Evolutionary conservation across 1,140 invertebrate genomes (phyloP), one percentile per base, ranked within the genome.

Genomic region (Drosophila dunni): DNA sequence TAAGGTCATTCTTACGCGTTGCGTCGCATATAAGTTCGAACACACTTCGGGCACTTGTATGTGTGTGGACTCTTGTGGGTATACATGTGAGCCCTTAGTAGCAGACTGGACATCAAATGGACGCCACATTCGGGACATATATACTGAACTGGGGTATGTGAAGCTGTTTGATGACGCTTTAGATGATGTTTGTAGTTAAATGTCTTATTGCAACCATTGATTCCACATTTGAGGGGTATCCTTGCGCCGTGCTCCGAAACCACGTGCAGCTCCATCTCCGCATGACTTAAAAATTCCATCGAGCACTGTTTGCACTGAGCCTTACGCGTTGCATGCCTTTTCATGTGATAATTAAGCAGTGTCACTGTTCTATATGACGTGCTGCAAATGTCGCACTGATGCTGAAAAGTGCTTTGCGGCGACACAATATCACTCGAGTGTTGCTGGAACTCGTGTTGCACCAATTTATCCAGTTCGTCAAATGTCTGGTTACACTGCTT

Each of bases 141-240:
- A 40, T 76, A 71, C 2, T 61, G 77, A 1, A 67, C 53, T 11
- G 56, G 61, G 10, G 66, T 45, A 53, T 91, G 90, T 0, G 72
- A 61, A 0, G 79, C 74, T 17, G 86, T 91, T 53, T 81, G 79
- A 74, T 91, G 90, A 1, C 90, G 68, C 24, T 86, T 78, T 34
- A 91, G 36, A 46, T 91, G 90, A 60, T 89, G 81, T n/a, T 84
- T 78, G 42, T 78, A 91, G 15, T 64, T 78, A 24, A 91, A 91
- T 7, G 72, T 78, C 60, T 90, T 90, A 0, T 20, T 29, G 53
- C 90, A 91, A 7, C 74, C 80, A 51, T 75, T 54, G 0, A 79
- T 8, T 0, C 58, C 63, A 17, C 90, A 91, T 7, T 68, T 75
- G 0, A 90, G 56, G 0, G 67, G 38, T 60, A 11, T 42, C 60